Evolutionary conservation across 2,888 invertebrate genomes (phyloP).

Genomic region (Phrixothrix hirtus): DNA sequence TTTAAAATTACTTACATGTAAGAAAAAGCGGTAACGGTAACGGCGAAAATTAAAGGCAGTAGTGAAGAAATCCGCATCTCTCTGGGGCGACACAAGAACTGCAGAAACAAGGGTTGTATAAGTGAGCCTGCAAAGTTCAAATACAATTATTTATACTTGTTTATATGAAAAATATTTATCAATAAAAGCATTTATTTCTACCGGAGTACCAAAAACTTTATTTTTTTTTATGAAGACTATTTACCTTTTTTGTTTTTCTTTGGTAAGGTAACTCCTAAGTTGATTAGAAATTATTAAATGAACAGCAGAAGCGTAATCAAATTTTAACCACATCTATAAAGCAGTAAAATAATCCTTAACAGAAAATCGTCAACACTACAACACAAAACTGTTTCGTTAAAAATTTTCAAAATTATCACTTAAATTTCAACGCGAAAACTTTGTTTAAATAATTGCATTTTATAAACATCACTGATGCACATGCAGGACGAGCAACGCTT

Average conservation of each 20-base stretch:
- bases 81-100: conserved; percentile 18
- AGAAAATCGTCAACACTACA: conserved; percentile 2
- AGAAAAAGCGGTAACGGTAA: conserved; percentile 16
- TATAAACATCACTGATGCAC: conserved; percentile 17
- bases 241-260: too few relatives aligned
- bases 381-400: conserved; percentile 3
- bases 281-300: too few relatives aligned
- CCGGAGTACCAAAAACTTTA: too few relatives aligned
- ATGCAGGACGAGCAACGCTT: conserved; percentile 26
- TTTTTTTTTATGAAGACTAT: too few relatives aligned
- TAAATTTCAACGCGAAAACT: neutral
- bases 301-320: conserved; percentile 16
- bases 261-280: too few relatives aligned
- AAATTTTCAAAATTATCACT: conserved; percentile 2
- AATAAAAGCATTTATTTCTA: conserved; percentile 13
- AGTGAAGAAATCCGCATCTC: conserved; percentile 30
- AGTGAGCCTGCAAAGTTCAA: conserved; percentile 13
- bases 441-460: conserved; percentile 13
- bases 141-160: too few relatives aligned
- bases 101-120: conserved; percentile 11
- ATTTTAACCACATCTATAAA: conserved; percentile 30
- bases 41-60: conserved; percentile 17
- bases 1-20: conserved; percentile 19
- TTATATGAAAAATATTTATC: conserved; percentile 11
- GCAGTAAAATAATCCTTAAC: conserved; percentile 8